A percentile compares a stretch with the other conserved stretches of the same genome.
These are phyloP conservation scores for Oncorhynchus mykiss DNA, from an alignment of 2,113 vertebrate species.

Conservation along the genomic window DNA sequence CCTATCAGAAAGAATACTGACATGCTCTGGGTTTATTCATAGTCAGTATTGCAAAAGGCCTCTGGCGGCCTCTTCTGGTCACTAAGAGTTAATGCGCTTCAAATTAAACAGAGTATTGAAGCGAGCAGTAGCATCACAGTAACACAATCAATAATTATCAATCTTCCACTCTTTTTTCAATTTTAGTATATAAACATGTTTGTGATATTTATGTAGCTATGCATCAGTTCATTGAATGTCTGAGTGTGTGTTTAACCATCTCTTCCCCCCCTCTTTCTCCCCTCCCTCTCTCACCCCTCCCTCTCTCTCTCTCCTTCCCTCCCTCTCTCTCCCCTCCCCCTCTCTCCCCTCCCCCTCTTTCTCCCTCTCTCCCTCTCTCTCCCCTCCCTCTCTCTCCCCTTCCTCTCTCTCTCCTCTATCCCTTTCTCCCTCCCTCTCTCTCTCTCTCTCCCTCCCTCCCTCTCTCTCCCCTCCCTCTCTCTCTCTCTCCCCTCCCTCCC, in stretches of 20 bases:
- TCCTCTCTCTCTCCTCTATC: background rate
- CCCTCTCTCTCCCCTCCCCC: conserved; percentile 58
- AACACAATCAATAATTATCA: no score
- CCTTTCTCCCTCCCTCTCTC: no score
- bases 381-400: conserved; percentile 20
- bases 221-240: background rate
- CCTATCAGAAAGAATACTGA: background rate
- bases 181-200: background rate
- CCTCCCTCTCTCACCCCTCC: background rate
- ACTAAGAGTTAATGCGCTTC: background rate
- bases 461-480: conserved; percentile 61
- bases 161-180: no score
- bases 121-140: no score
- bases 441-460: background rate
- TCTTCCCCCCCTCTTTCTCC: background rate
- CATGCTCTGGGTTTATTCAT: background rate
- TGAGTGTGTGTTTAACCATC: background rate
- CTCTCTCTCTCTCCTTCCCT: conserved; percentile 1
- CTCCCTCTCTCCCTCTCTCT: conserved; percentile 5
- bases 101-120: background rate
- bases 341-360: background rate
- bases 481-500: background rate
- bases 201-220: background rate
- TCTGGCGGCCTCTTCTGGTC: conserved; percentile 30
- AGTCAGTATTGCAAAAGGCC: background rate